Percentiles rank a stretch among this genome's conserved stretches.
Evolutionary conservation across 2,797 vertebrate genomes (phyloP).

Genomic region (Pelobates cultripes): DNA sequence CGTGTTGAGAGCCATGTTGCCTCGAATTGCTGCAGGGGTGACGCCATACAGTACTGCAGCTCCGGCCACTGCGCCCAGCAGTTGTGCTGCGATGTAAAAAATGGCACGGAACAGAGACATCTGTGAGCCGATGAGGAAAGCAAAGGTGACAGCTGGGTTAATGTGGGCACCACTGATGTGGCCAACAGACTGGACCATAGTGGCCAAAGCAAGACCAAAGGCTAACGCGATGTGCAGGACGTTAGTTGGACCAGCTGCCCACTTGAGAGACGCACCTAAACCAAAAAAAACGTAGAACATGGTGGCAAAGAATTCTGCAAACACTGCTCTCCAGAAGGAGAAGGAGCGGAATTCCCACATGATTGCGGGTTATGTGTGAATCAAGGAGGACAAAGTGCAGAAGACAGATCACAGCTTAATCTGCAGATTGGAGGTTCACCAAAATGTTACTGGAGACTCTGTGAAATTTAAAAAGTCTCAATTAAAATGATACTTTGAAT

Average conservation of each 20-base stretch:
- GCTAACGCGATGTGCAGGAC: slow-evolving; percentile 88
- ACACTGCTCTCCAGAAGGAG: slow-evolving; percentile 95
- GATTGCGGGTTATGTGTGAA: slow-evolving; percentile 62
- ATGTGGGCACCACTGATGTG: slow-evolving; percentile 93
- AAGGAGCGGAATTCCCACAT: slow-evolving; percentile 95
- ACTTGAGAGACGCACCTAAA: slow-evolving; percentile 87
- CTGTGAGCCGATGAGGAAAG: slow-evolving; percentile 90
- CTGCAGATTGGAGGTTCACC: slow-evolving; percentile 27
- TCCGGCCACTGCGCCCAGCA: slow-evolving; percentile 88
- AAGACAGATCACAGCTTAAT: slow-evolving; percentile 36
- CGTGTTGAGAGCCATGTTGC: slow-evolving; percentile 89
- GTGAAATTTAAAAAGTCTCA: not conserved
- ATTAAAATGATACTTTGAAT: slow-evolving; percentile 3
- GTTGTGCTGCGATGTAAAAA: slow-evolving; percentile 89
- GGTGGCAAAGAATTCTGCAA: slow-evolving; percentile 93
- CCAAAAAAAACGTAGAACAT: slow-evolving; percentile 94
- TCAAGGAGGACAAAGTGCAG: not conserved
- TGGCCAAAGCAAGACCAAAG: slow-evolving; percentile 89
- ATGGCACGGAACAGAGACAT: slow-evolving; percentile 89
- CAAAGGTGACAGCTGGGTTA: slow-evolving; percentile 93
- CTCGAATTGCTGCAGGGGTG: slow-evolving; percentile 85
- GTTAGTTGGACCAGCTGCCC: slow-evolving; percentile 84
- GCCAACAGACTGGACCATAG: slow-evolving; percentile 89
- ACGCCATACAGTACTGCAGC: slow-evolving; percentile 91
- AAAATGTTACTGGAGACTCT: slow-evolving; percentile 18